Conservation (phyloP, 2,888 invertebrate genomes). For the Hydraecia micacea region DNA sequence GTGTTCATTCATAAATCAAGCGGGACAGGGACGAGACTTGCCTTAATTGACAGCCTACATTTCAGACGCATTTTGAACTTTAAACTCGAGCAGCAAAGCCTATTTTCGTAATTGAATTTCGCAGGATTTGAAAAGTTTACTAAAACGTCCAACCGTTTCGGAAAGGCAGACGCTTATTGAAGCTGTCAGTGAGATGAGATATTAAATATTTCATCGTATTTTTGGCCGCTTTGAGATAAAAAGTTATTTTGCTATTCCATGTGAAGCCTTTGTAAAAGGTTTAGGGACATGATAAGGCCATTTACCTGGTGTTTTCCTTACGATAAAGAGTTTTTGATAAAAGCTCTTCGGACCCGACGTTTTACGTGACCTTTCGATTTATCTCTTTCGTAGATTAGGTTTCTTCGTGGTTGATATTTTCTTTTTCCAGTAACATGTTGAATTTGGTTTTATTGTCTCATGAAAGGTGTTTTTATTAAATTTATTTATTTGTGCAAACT, state of each 20-base stretch:
- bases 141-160: slow-evolving; percentile 40
- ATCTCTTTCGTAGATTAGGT: slow-evolving; percentile 31
- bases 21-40: slow-evolving; percentile 62
- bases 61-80: slow-evolving; percentile 54
- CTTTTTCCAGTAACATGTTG: slow-evolving; percentile 20
- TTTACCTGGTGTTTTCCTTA: slow-evolving; percentile 45
- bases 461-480: neutral
- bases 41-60: slow-evolving; percentile 60
- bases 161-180: slow-evolving; percentile 54
- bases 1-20: slow-evolving; percentile 77
- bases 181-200: slow-evolving; percentile 56
- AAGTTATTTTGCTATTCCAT: slow-evolving; percentile 53
- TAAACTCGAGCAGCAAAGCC: slow-evolving; percentile 54
- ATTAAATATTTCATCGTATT: slow-evolving; percentile 60
- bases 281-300: slow-evolving; percentile 45
- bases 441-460: slow-evolving; percentile 6
- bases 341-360: slow-evolving; percentile 32
- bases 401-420: slow-evolving; percentile 32
- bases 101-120: slow-evolving; percentile 33
- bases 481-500: neutral
- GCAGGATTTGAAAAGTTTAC: slow-evolving; percentile 47
- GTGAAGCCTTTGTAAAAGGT: slow-evolving; percentile 50
- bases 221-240: slow-evolving; percentile 38
- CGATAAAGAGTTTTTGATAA: slow-evolving; percentile 40
- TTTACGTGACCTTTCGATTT: slow-evolving; percentile 49